These are phyloP conservation scores for Amblyopsis rosae DNA, from an alignment of 2,113 vertebrate genomes.

Conservation along the genomic window DNA sequence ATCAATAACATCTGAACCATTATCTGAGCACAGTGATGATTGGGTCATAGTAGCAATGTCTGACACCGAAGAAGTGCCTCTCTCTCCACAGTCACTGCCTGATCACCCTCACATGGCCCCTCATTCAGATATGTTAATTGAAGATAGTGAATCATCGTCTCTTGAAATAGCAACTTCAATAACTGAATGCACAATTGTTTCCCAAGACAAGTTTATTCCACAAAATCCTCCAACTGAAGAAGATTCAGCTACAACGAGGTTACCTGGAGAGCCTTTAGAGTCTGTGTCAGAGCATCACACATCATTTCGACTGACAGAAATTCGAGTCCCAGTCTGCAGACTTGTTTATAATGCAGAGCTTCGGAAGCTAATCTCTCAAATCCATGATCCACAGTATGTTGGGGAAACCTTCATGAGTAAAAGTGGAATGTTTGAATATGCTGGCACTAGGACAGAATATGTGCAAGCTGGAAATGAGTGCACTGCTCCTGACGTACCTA, in stretches of 20 bases:
- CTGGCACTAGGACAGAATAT: background rate
- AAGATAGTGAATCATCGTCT: background rate
- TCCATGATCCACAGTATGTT: conserved; percentile 67
- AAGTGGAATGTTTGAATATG: conserved; percentile 23
- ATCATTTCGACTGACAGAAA: background rate
- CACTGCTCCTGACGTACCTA: conserved; percentile 37
- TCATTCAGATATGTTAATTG: no score
- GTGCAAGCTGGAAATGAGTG: conserved; percentile 14
- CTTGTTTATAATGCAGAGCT: conserved; percentile 38
- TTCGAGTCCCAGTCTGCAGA: conserved; percentile 12
- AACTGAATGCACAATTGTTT: background rate
- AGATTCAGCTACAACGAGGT: no score
- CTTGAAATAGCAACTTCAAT: conserved; percentile 1
- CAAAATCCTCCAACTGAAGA: conserved; percentile 10
- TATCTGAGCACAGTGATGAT: background rate
- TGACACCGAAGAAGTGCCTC: background rate
- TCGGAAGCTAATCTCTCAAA: conserved; percentile 62
- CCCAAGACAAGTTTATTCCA: background rate
- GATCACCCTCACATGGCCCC: no score
- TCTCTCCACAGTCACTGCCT: background rate
- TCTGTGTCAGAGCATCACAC: conserved; percentile 6
- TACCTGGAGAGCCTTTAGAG: conserved; percentile 6
- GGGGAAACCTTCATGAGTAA: conserved; percentile 46
- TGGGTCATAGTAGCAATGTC: background rate
- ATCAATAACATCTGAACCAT: conserved; percentile 29